Conservation (phyloP, 2,113 vertebrate genomes). For the Nestor notabilis region DNA sequence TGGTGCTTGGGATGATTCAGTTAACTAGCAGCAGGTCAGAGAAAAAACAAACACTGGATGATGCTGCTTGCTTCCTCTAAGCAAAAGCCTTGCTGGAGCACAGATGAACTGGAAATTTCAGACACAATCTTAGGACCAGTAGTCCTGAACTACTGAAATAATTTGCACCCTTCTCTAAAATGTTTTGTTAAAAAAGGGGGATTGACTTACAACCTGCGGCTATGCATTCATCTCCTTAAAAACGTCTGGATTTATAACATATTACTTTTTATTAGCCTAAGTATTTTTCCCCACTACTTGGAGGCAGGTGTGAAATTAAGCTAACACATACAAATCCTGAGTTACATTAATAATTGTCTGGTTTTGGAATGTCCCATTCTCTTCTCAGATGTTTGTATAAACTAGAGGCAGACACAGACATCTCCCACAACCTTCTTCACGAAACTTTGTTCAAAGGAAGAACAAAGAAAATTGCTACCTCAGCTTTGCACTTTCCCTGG, state of each 20-base stretch:
- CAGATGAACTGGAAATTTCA: not conserved
- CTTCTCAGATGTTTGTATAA: not conserved
- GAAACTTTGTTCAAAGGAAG: not conserved
- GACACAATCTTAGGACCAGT: not conserved
- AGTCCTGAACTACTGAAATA: not conserved
- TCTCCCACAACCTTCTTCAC: not conserved
- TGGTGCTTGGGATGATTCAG: conserved; percentile 46
- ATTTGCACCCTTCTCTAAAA: not conserved
- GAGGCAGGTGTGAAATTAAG: not conserved
- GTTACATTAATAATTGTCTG: not conserved
- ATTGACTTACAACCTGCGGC: not conserved
- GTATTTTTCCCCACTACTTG: not conserved
- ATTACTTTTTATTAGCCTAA: not conserved
- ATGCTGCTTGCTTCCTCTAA: not conserved
- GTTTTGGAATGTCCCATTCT: not conserved
- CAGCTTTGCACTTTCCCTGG: not conserved
- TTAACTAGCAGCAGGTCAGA: conserved; percentile 40
- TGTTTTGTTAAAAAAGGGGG: not conserved
- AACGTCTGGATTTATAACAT: not conserved
- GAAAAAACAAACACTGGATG: conserved; percentile 14
- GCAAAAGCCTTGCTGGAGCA: not conserved
- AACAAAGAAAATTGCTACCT: too few species aligned
- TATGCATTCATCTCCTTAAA: not conserved
- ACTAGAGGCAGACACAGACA: not conserved
- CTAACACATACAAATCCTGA: not conserved